These are phyloP conservation scores for Mesocentrotus franciscanus DNA, from an alignment of 53 echinoderm and acorn worm species.

Conservation along the genomic window DNA sequence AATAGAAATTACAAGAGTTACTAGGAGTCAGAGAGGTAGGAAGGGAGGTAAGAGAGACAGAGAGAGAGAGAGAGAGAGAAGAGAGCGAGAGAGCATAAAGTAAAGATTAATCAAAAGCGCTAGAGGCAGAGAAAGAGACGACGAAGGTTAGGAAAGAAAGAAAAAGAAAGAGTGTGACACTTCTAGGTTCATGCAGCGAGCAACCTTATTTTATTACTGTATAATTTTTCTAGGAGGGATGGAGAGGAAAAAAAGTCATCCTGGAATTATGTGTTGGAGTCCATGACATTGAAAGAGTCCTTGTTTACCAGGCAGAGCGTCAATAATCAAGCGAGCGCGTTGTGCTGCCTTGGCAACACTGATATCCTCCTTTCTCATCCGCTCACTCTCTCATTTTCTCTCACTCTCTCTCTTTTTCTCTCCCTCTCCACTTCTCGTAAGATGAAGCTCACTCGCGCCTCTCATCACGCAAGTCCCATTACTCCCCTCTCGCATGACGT, in stretches of 20 bases:
- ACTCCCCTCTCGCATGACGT: constrained; percentile 44
- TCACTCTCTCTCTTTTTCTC: not conserved
- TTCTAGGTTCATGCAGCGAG: constrained; percentile 3
- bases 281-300: not conserved
- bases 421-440: not conserved
- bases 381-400: not conserved
- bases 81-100: not conserved
- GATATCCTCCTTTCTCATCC: constrained; percentile 7
- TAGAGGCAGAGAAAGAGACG: not conserved
- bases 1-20: not conserved
- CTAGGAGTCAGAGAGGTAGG: not conserved
- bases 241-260: not conserved
- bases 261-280: not conserved
- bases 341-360: constrained; percentile 29
- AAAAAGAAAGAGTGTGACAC: not conserved
- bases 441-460: not conserved
- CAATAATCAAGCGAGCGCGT: constrained; percentile 42
- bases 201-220: not conserved
- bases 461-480: not conserved
- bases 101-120: not conserved
- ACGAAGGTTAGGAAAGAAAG: not conserved
- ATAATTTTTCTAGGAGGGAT: not conserved
- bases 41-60: not conserved
- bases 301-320: not conserved
- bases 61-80: not conserved